Base-by-base conservation (phyloP, 2,797 vertebrate species). In the Cryptoblepharus egeriae region DNA sequence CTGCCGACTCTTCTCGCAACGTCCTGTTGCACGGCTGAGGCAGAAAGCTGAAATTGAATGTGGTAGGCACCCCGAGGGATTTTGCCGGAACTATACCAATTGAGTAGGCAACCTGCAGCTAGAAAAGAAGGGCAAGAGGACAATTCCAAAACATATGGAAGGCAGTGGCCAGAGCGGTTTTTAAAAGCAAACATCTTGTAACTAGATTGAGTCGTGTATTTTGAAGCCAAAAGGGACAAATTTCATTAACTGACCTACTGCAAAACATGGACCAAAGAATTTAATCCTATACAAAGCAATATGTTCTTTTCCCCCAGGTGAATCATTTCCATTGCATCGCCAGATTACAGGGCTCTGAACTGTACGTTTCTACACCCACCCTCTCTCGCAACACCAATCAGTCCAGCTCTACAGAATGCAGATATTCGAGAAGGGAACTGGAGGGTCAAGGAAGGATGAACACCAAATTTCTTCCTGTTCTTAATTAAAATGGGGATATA, bases 191-290 rank as follows among this genome's bases (percentile, higher is more conserved):
- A 79, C 77, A 84, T 74, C 63, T 79, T 79, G 76, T 79, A 84
- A 67, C 76, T 58, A 58, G 52, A 74, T 74, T 84, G 70, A 84
- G 71, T 79, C 76, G 28, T 79, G 76, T 84, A 84, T 79, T 79
- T 68, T 74, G 82, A 60, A 60, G 55, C 76, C 82, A 79, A 61
- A 75, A 77, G 70, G 82, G 71, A 84, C 70, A 79, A 58, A 74
- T 74, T 79, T 45, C 70, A 79, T 84, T 74, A 84, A 68, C 30
- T 84, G 63, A 79, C 82, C 70, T 83, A 42, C 58, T 79, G 82
- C 77, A 67, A 79, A 79, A 68, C 63, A 67, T 18, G 74, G 55
- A 30, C 63, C 82, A 79, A 68, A 79, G 24, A 74, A 74, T 84
- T 75, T 75, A 79, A 84, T 79, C 63, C 42, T 61, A n/a, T 79